These are phyloP conservation scores for Callyntrura guangdongensis DNA, from an alignment of 2,888 invertebrate species.

Conservation along the genomic window DNA sequence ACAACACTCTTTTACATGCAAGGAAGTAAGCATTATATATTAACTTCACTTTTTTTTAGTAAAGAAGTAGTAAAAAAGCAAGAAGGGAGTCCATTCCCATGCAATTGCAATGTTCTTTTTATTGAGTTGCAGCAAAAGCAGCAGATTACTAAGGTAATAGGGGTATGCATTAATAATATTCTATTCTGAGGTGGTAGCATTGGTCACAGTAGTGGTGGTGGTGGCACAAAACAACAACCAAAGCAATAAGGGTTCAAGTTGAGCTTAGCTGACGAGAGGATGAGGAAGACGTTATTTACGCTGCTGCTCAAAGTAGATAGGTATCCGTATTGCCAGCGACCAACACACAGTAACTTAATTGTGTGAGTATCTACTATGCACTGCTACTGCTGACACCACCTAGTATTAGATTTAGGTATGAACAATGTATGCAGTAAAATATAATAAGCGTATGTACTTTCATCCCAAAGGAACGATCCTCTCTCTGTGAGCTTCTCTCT, in stretches of 20 bases:
- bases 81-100: neutral
- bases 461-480: too few relatives aligned
- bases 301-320: constrained; percentile 5
- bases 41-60: constrained; percentile 20
- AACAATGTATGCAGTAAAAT: too few relatives aligned
- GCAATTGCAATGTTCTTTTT: too few relatives aligned
- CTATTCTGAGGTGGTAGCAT: too few relatives aligned
- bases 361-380: neutral
- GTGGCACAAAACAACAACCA: too few relatives aligned
- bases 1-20: neutral
- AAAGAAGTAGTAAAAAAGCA: too few relatives aligned
- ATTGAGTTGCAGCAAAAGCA: constrained; percentile 9
- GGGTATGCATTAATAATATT: neutral
- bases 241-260: neutral
- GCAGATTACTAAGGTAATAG: too few relatives aligned
- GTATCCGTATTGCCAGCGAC: neutral
- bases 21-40: constrained; percentile 33
- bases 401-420: too few relatives aligned
- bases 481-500: neutral
- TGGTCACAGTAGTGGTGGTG: neutral
- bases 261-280: neutral
- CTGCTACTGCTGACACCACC: too few relatives aligned
- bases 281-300: constrained; percentile 24
- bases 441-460: neutral
- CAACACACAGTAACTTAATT: too few relatives aligned